These are phyloP conservation scores for Cherax quadricarinatus DNA, from an alignment of 1,140 invertebrate genomes.

Conservation along the genomic window DNA sequence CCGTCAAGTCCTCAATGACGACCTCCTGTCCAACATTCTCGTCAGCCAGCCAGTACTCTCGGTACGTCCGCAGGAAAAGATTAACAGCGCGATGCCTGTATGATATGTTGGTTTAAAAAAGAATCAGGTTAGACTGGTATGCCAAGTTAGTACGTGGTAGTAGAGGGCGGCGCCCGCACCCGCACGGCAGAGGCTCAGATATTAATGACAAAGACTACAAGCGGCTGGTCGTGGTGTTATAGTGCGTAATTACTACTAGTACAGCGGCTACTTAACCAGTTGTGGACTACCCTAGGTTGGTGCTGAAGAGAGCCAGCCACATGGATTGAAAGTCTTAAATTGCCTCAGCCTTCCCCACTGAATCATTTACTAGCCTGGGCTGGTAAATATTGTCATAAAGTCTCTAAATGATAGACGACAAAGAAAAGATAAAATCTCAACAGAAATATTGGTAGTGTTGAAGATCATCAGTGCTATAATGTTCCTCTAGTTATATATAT, in stretches of 20 bases:
- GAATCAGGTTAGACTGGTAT: constrained; percentile 73
- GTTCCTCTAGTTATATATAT: constrained; percentile 11
- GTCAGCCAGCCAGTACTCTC: constrained; percentile 95
- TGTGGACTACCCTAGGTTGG: neutral
- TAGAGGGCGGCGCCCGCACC: constrained; percentile 36
- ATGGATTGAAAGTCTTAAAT: neutral
- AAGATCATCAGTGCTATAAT: neutral
- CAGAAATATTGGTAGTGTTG: neutral
- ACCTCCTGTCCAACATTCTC: constrained; percentile 97
- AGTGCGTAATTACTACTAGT: constrained; percentile 4
- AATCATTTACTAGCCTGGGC: constrained; percentile 41
- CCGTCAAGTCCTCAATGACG: constrained; percentile 97
- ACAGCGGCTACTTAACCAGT: constrained; percentile 32
- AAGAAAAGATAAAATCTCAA: neutral
- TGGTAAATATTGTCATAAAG: neutral
- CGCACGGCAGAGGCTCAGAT: constrained; percentile 55
- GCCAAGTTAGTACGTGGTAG: constrained; percentile 67
- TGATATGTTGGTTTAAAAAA: constrained; percentile 75
- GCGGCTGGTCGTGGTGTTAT: constrained; percentile 18
- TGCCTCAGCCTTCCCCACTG: constrained; percentile 45
- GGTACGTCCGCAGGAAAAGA: constrained; percentile 96
- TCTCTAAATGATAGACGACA: neutral
- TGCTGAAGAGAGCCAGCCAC: constrained; percentile 42
- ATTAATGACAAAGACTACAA: constrained; percentile 56
- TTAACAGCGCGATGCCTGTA: constrained; percentile 98